Evolutionary conservation across 2,113 vertebrate species (phyloP).

Genomic region (Psettodes erumei): DNA sequence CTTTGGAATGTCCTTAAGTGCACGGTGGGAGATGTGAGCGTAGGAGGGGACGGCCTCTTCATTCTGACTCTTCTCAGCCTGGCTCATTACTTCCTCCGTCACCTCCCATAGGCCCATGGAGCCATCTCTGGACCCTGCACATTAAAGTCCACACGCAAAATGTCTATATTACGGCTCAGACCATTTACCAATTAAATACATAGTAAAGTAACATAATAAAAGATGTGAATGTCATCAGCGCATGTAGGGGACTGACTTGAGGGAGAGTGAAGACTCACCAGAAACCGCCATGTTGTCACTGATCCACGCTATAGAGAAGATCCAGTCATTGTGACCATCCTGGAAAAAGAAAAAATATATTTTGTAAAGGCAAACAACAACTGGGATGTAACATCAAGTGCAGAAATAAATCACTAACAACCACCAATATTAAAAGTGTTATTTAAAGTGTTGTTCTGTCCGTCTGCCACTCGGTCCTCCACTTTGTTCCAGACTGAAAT

Average conservation of each 20-base stretch:
- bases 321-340: constrained; percentile 99
- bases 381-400: too few relatives aligned
- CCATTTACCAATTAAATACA: background rate
- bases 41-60: constrained; percentile 90
- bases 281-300: constrained; percentile 98
- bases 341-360: constrained; percentile 70
- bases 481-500: too few relatives aligned
- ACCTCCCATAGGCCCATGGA: constrained; percentile 99
- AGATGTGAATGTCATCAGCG: background rate
- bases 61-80: constrained; percentile 85
- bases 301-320: constrained; percentile 99
- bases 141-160: background rate
- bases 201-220: background rate
- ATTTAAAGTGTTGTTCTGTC: too few relatives aligned
- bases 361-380: constrained; percentile 14
- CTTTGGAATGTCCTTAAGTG: constrained; percentile 97
- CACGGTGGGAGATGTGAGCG: constrained; percentile 93
- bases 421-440: background rate
- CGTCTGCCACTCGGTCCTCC: background rate
- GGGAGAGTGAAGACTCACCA: too few relatives aligned
- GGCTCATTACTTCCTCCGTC: constrained; percentile 91
- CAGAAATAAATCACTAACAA: background rate
- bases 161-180: background rate
- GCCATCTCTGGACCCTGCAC: constrained; percentile 94
- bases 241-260: background rate